phyloP scores from a whole-genome alignment of 2,797 vertebrate species.

The Tenualosa thibaudeaui region DNA sequence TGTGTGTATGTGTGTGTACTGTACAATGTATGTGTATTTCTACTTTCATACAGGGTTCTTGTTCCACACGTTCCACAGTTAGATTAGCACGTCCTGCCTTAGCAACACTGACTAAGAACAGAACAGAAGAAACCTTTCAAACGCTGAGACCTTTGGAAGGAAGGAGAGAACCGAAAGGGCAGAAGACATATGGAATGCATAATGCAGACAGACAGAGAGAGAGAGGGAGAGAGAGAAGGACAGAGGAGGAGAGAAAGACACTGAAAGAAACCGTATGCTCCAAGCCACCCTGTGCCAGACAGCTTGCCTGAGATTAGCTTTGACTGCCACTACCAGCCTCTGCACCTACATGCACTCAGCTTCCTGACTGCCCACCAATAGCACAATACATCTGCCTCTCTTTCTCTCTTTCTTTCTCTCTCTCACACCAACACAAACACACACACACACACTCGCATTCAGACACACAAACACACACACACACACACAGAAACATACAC shows the following conservation, averaged over 20 bases:
- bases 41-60: too few species aligned
- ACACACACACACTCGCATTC: background rate
- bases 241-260: background rate
- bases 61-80: background rate
- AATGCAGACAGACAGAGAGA: background rate
- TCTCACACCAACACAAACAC: background rate
- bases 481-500: background rate
- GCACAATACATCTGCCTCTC: background rate
- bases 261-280: background rate
- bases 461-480: slow-evolving; percentile 4
- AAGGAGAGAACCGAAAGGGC: background rate
- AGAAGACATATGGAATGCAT: background rate
- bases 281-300: background rate
- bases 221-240: background rate
- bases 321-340: background rate
- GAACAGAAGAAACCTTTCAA: background rate
- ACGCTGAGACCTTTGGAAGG: background rate
- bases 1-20: background rate
- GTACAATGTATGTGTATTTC: too few species aligned
- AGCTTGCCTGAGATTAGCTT: background rate
- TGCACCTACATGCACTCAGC: background rate
- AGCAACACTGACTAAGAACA: background rate
- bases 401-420: background rate
- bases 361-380: background rate
- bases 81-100: background rate